Conservation (phyloP, 2,113 vertebrate genomes). For the Eulacestoma nigropectus region DNA sequence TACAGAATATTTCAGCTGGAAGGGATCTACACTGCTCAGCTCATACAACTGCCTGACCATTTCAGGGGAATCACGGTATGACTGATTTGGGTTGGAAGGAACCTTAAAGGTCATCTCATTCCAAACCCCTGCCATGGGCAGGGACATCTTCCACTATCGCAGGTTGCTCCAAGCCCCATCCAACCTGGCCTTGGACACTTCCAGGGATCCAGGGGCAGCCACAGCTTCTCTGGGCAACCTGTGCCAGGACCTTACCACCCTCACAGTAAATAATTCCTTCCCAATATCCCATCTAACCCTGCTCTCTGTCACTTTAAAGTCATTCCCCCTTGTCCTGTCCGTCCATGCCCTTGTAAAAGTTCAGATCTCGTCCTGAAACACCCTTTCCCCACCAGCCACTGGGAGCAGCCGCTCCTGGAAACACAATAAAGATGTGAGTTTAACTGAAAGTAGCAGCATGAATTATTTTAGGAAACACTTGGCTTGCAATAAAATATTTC, state of each 20-base stretch:
- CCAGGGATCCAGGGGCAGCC: not conserved
- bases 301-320: not conserved
- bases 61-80: not conserved
- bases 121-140: not conserved
- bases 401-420: not conserved
- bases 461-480: not conserved
- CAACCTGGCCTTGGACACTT: not conserved
- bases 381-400: not conserved
- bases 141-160: not conserved
- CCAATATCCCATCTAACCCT: not conserved
- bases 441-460: not conserved
- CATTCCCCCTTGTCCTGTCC: not conserved
- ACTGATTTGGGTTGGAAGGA: not conserved
- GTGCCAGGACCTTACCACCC: not conserved
- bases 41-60: not conserved
- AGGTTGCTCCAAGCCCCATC: accelerated
- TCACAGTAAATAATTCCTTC: not conserved
- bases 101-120: not conserved
- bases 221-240: not conserved
- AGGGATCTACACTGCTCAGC: not conserved
- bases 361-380: not conserved
- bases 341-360: not conserved
- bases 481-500: not conserved
- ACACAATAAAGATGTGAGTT: not conserved
- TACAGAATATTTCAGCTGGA: not conserved